Conservation (phyloP, 2,797 vertebrate genomes). For the Prionace glauca region DNA sequence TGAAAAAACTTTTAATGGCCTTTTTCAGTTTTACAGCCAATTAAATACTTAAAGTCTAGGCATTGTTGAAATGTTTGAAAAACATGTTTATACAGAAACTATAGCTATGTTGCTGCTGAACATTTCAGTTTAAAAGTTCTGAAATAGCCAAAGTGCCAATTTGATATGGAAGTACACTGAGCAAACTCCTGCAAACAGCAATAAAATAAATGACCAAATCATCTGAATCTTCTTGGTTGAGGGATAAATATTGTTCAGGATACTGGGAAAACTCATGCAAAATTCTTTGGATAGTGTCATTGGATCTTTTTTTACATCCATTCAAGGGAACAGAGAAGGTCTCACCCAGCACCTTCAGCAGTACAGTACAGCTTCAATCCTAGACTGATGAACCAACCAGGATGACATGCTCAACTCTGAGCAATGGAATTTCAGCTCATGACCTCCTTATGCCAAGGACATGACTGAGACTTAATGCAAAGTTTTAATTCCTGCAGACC, state of each 20-base stretch:
- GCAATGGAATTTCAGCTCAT: not conserved
- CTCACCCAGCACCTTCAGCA: not conserved
- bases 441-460: not conserved
- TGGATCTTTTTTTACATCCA: not conserved
- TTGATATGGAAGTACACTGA: not conserved
- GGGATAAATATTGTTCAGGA: not conserved
- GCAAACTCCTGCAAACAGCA: not conserved
- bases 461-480: not conserved
- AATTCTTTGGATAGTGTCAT: not conserved
- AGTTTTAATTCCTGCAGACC: not conserved
- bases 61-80: not conserved
- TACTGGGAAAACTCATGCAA: not conserved
- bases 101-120: not conserved
- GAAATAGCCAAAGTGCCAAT: not conserved
- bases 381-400: not conserved
- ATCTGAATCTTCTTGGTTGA: not conserved
- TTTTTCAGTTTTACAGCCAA: not conserved
- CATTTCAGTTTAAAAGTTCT: not conserved
- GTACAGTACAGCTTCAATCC: not conserved
- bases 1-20: not conserved
- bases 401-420: not conserved
- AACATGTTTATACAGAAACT: not conserved
- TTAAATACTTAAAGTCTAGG: not conserved
- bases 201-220: not conserved
- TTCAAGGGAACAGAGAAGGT: not conserved